phyloP scores from a whole-genome alignment of 2,888 invertebrate genomes.

The Hypercompe scribonia region DNA sequence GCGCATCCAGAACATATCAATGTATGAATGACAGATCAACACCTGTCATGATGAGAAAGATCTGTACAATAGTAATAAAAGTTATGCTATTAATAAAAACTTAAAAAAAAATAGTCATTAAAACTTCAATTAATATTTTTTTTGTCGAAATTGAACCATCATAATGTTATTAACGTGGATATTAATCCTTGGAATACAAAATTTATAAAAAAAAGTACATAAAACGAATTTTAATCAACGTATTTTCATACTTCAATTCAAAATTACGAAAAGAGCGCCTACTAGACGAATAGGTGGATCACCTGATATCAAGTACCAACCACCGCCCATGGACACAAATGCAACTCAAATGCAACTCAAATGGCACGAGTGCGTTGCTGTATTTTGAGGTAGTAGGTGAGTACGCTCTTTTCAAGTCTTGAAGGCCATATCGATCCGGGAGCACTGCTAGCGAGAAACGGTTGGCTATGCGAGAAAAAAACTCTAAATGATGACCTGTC shows the following conservation, averaged over 20 bases:
- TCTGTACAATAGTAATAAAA: not conserved
- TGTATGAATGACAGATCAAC: not conserved
- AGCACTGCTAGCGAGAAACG: not conserved
- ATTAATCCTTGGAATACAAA: not conserved
- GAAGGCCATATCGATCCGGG: not conserved
- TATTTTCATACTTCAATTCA: too few species aligned
- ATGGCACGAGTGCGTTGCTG: not conserved
- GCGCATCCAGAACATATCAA: too few species aligned
- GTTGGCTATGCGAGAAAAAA: not conserved
- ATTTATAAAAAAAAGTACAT: too few species aligned
- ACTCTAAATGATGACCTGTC: not conserved
- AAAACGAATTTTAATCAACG: too few species aligned
- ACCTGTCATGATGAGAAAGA: not conserved
- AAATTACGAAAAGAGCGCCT: too few species aligned
- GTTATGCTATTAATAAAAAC: not conserved
- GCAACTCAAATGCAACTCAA: not conserved
- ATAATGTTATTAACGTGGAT: too few species aligned
- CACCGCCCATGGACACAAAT: not conserved
- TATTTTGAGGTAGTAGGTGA: not conserved
- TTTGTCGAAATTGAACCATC: not conserved
- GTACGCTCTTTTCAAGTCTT: not conserved
- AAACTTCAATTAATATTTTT: not conserved
- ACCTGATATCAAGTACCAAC: too few species aligned
- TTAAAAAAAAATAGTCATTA: too few species aligned
- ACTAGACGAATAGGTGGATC: too few species aligned